phyloP scores from a whole-genome alignment of 2,888 invertebrate species.

The Crioceris asparagi region DNA sequence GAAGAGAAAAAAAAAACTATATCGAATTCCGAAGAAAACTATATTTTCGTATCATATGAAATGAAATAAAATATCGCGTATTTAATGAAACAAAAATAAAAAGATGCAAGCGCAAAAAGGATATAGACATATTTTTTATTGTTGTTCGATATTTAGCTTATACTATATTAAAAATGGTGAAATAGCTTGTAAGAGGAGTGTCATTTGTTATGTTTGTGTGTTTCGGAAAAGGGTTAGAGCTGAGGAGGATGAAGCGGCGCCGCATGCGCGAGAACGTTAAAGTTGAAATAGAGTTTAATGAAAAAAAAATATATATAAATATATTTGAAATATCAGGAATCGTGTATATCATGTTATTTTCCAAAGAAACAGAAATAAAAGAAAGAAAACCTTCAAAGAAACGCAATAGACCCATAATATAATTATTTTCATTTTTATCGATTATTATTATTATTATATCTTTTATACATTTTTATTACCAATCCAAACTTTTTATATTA shows the following conservation, averaged over 20 bases:
- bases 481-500: too few species aligned
- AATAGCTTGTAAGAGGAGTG: constrained; percentile 24
- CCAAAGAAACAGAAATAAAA: too few species aligned
- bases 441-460: too few species aligned
- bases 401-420: too few species aligned
- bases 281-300: not conserved
- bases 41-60: constrained; percentile 36
- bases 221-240: constrained; percentile 25
- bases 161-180: constrained; percentile 17
- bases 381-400: too few species aligned
- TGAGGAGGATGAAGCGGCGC: constrained; percentile 14
- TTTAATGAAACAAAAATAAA: too few species aligned
- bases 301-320: constrained; percentile 1
- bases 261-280: too few species aligned
- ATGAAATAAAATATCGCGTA: not conserved
- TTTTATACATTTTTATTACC: too few species aligned
- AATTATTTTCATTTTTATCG: too few species aligned
- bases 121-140: constrained; percentile 28
- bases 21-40: constrained; percentile 35
- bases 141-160: constrained; percentile 29
- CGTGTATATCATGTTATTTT: too few species aligned
- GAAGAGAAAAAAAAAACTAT: constrained; percentile 23
- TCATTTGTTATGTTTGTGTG: constrained; percentile 28
- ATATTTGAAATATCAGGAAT: too few species aligned
- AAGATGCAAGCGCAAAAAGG: constrained; percentile 18